phyloP scores from a whole-genome alignment of 2,888 invertebrate species.

The Tetragnatha montana region DNA sequence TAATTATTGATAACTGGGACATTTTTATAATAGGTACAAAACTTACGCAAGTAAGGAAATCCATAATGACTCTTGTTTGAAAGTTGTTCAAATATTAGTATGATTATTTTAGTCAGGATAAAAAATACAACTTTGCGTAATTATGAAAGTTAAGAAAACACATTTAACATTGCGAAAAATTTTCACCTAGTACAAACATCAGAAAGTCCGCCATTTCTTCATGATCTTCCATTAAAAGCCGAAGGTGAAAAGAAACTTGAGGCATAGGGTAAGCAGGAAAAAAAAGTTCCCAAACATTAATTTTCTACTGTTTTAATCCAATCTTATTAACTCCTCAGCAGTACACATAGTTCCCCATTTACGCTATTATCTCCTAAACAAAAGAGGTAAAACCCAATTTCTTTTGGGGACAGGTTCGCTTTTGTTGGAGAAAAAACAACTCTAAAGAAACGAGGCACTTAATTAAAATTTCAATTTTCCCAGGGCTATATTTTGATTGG shows the following conservation, averaged over 20 bases:
- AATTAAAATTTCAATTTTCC: slow-evolving; percentile 59
- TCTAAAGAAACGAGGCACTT: slow-evolving; percentile 19
- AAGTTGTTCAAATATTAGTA: no score
- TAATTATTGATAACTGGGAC: no score
- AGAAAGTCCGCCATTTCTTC: background rate
- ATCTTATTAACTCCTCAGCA: slow-evolving; percentile 41
- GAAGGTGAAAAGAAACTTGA: slow-evolving; percentile 1
- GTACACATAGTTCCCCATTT: background rate
- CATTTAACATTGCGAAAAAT: background rate
- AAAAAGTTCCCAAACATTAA: slow-evolving; percentile 26
- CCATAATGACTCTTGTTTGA: no score
- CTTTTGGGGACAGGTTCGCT: slow-evolving; percentile 13
- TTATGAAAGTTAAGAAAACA: background rate
- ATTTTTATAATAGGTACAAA: no score
- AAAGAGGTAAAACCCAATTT: slow-evolving; percentile 46
- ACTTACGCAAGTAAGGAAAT: no score
- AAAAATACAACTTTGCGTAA: no score
- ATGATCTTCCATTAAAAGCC: slow-evolving; percentile 1
- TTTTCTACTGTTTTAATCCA: slow-evolving; percentile 31
- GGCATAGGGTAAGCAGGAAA: background rate
- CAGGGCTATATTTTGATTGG: slow-evolving; percentile 48
- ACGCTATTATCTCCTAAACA: slow-evolving; percentile 44
- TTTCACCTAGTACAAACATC: background rate
- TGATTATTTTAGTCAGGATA: no score
- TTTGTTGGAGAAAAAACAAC: background rate